A percentile compares a stretch with the other conserved stretches of the same genome.
phyloP scores from a whole-genome alignment of 2,113 vertebrate species.

The Thalassoma bifasciatum region DNA sequence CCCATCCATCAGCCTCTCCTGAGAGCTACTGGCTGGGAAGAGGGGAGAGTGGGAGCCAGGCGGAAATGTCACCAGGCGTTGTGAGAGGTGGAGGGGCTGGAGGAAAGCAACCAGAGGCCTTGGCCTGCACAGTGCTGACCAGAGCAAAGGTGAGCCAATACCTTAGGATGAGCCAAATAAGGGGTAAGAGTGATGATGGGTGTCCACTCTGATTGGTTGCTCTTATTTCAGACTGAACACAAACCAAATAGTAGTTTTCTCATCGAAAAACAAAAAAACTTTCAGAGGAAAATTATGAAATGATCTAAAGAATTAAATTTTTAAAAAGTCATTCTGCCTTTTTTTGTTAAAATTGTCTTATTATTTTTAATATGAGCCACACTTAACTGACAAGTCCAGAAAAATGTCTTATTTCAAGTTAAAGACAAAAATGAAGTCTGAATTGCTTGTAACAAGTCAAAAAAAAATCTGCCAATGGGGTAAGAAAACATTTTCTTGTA shows the following conservation, averaged over 20 bases:
- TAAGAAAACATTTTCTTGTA: too few species aligned
- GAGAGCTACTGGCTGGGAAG: conserved; percentile 63
- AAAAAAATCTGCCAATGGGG: too few species aligned
- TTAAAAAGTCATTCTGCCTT: too few species aligned
- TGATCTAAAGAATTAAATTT: background rate
- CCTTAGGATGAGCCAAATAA: conserved; percentile 35
- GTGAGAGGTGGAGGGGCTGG: conserved; percentile 37
- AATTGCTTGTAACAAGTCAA: too few species aligned
- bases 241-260: background rate
- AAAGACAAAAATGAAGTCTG: too few species aligned
- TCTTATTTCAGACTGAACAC: conserved; percentile 8
- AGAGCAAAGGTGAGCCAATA: conserved; percentile 61
- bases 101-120: conserved; percentile 44
- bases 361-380: too few species aligned
- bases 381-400: too few species aligned
- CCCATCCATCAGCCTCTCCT: conserved; percentile 83
- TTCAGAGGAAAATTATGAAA: background rate
- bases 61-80: conserved; percentile 74
- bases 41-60: conserved; percentile 55
- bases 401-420: too few species aligned
- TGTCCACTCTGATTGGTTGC: conserved; percentile 2
- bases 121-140: conserved; percentile 72
- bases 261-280: background rate
- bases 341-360: too few species aligned
- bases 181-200: conserved; percentile 37